A percentile compares a stretch with the other conserved stretches of the same genome.
phyloP scores from a whole-genome alignment of 2,113 vertebrate genomes.

The Columba livia region DNA sequence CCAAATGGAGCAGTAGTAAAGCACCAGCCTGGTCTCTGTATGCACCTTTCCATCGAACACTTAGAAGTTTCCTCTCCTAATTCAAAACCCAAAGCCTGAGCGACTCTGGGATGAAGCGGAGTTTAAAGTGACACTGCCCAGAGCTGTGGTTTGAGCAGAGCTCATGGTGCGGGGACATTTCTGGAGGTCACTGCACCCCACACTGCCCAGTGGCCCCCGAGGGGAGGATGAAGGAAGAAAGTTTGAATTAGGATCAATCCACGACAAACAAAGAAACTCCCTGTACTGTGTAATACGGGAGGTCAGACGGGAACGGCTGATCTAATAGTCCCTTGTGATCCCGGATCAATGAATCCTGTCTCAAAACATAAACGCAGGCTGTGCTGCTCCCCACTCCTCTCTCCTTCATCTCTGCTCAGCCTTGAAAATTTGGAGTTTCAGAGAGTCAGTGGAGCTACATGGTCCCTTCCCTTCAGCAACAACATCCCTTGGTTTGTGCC shows the following conservation, averaged over 20 bases:
- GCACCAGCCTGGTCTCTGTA: background rate
- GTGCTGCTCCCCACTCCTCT: background rate
- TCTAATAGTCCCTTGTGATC: slow-evolving; percentile 60
- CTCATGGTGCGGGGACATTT: background rate
- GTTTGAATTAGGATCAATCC: slow-evolving; percentile 36
- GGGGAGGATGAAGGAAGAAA: background rate
- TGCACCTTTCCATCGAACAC: background rate
- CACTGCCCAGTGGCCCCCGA: background rate
- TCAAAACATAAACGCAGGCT: slow-evolving; percentile 53
- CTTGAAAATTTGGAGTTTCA: background rate
- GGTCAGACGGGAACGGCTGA: slow-evolving; percentile 47
- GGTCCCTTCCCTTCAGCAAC: background rate
- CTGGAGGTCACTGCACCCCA: background rate
- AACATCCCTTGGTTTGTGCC: background rate
- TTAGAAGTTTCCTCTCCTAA: background rate
- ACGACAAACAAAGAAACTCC: slow-evolving; percentile 49
- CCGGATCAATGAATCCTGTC: slow-evolving; percentile 56
- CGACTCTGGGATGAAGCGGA: background rate
- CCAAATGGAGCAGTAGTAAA: background rate
- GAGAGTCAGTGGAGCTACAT: background rate
- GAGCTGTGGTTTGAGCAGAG: background rate
- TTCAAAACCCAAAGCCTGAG: background rate
- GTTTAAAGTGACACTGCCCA: background rate
- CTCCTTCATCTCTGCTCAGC: background rate
- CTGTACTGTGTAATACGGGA: background rate